phyloP scores from a whole-genome alignment of 2,888 invertebrate species.

The Luffia ferchaultella region DNA sequence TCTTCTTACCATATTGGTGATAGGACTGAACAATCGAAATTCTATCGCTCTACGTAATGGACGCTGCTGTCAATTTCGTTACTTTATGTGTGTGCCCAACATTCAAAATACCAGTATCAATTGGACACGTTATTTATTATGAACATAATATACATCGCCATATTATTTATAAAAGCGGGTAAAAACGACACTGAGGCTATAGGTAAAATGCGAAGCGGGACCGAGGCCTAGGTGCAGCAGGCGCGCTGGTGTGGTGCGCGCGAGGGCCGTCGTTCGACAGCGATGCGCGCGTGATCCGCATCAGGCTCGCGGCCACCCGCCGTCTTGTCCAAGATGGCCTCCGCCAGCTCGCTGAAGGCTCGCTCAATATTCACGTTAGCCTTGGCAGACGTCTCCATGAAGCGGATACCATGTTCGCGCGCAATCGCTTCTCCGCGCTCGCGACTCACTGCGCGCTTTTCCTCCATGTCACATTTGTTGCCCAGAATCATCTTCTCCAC shows the following conservation, averaged over 20 bases:
- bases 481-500: constrained; percentile 99
- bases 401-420: constrained; percentile 92
- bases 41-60: no score
- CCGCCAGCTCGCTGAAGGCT: constrained; percentile 93
- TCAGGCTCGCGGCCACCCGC: constrained; percentile 83
- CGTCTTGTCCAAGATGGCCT: constrained; percentile 93
- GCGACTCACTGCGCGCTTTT: constrained; percentile 90
- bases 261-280: constrained; percentile 76
- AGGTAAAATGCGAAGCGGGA: constrained; percentile 6
- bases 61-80: no score
- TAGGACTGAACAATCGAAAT: no score
- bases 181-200: no score
- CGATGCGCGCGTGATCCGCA: constrained; percentile 60
- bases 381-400: constrained; percentile 98
- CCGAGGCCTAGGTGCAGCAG: constrained; percentile 44
- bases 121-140: no score
- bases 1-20: no score
- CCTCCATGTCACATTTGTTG: constrained; percentile 98
- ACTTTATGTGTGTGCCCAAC: no score
- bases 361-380: constrained; percentile 96
- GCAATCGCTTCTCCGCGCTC: constrained; percentile 97
- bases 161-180: no score
- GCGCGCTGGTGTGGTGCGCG: constrained; percentile 66
- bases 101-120: no score
- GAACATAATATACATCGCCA: no score